Evolutionary conservation across 2,113 vertebrate species (phyloP).

Genomic region (Pycnonotus jocosus): DNA sequence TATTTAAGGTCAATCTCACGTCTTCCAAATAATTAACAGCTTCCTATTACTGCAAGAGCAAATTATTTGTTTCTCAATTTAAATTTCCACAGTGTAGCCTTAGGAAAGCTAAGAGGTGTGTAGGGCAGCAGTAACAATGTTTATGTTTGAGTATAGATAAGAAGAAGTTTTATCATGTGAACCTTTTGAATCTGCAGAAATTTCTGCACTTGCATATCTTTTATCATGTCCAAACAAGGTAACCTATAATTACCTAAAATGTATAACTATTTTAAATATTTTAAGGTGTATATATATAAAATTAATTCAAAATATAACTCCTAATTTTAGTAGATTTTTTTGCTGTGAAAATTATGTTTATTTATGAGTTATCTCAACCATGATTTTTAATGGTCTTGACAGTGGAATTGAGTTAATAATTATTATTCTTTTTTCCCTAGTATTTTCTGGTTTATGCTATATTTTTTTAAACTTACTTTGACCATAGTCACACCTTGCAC

Average conservation of each 20-base stretch:
- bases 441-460: background rate
- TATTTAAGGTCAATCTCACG: background rate
- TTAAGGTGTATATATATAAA: background rate
- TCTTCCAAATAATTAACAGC: background rate
- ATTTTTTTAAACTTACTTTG: slow-evolving; percentile 12
- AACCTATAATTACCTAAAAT: background rate
- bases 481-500: background rate
- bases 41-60: background rate
- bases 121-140: background rate
- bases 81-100: background rate
- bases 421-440: background rate
- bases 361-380: background rate
- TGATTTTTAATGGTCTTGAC: background rate
- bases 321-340: background rate
- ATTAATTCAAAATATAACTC: background rate
- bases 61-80: background rate
- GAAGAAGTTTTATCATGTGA: background rate
- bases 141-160: background rate
- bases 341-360: background rate
- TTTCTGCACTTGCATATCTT: background rate
- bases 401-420: background rate
- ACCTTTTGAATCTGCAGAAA: background rate
- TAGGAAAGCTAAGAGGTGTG: background rate
- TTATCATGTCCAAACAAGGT: background rate
- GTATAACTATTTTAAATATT: background rate